Evolutionary conservation across 2,888 invertebrate species (phyloP).

Genomic region (Hermaeophaga mercurialis): DNA sequence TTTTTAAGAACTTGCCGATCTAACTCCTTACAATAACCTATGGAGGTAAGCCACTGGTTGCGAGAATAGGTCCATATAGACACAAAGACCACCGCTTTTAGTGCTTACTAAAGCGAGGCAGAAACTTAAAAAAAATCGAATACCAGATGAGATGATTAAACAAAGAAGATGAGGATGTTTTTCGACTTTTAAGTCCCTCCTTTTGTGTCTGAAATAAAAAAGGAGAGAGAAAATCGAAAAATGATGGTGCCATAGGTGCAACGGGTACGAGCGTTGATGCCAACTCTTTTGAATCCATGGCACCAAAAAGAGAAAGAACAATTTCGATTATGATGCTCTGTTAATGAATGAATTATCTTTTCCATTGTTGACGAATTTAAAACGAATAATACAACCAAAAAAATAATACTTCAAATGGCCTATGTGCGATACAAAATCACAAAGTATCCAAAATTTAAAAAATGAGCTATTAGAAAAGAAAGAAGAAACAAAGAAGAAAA

Average conservation of each 20-base stretch:
- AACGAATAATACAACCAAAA: no score
- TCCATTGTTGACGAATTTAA: no score
- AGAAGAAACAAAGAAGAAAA: no score
- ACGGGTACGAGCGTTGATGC: slow-evolving; percentile 1
- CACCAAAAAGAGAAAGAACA: no score
- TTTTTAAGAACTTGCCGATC: no score
- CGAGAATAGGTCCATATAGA: slow-evolving; percentile 2
- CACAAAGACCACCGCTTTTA: slow-evolving; percentile 11
- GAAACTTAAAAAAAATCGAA: slow-evolving; percentile 3
- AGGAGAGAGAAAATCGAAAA: neutral
- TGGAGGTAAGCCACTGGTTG: neutral
- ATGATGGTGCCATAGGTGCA: slow-evolving; percentile 4
- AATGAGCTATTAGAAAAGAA: no score
- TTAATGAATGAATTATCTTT: no score
- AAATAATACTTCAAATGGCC: no score
- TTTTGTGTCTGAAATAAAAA: slow-evolving; percentile 28
- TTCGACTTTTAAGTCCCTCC: slow-evolving; percentile 25
- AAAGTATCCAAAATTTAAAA: no score
- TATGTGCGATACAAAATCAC: no score
- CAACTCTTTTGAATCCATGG: neutral
- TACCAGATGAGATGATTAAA: slow-evolving; percentile 29
- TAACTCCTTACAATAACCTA: no score
- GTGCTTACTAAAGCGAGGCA: slow-evolving; percentile 6
- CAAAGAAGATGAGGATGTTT: slow-evolving; percentile 26
- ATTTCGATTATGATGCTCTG: no score